phyloP scores from a whole-genome alignment of 2,797 vertebrate genomes.

The Muscicapa striata region DNA sequence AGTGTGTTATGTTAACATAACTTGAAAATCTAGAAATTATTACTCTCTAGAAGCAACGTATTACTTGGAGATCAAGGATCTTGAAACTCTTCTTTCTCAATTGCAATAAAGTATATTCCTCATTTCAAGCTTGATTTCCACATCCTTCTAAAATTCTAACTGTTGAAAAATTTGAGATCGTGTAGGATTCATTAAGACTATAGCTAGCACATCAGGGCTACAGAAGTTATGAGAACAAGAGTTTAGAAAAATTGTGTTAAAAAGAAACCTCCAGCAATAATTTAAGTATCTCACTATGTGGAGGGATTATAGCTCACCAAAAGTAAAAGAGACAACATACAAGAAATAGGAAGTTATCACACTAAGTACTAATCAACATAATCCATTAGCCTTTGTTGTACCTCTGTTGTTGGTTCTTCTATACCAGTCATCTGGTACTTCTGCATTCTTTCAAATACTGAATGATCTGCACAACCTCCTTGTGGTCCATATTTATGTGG shows the following conservation, averaged over 20 bases:
- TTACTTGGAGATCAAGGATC: background rate
- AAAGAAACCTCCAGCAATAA: background rate
- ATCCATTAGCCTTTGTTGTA: slow-evolving; percentile 64
- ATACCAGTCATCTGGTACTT: slow-evolving; percentile 87
- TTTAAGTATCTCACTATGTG: background rate
- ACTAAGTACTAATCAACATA: background rate
- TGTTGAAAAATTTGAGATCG: background rate
- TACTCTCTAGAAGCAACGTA: background rate
- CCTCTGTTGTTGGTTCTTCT: slow-evolving; percentile 80
- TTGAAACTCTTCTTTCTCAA: background rate
- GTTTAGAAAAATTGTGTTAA: background rate
- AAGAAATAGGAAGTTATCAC: background rate
- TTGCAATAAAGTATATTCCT: background rate
- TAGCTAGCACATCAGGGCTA: background rate
- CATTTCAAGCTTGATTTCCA: background rate
- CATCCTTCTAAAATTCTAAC: background rate
- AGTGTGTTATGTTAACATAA: background rate
- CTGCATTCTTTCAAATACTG: slow-evolving; percentile 94
- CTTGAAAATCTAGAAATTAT: background rate
- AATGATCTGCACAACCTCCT: slow-evolving; percentile 94
- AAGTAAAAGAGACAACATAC: background rate
- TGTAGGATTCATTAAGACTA: background rate
- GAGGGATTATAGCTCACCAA: background rate
- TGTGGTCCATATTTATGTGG: slow-evolving; percentile 95
- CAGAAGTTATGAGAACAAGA: background rate